Evolutionary conservation across 2,113 vertebrate species (phyloP), one percentile per base, ranked within the genome.

Genomic region (Rhabdomys dilectus): DNA sequence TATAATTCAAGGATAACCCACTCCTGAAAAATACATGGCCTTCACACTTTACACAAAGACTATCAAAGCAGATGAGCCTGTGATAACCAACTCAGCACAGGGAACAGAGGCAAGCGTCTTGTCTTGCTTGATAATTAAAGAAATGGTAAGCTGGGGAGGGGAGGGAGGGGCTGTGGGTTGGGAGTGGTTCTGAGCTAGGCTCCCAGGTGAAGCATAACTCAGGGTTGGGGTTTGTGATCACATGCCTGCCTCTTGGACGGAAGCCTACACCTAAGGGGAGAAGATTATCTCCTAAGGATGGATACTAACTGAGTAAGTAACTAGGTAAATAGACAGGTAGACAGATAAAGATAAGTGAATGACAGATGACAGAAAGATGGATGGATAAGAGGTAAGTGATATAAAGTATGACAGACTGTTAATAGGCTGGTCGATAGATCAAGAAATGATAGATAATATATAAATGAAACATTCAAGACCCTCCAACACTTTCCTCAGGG

Each of bases 231-330:
- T 19, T 73, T 66, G 26, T 31, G 10, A 0, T 0, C 24, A 10
- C 0, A 9, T 1, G 8, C 36, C 0, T 1, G 68, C n/a, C 34
- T 58, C 16, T 11, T 0, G 1, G 26, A n/a, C 1, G 1, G 60
- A 84, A 51, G 56, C 13, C 80, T 70, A 48, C 10, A 22, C 51
- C 7, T 31, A 36, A 6, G 34, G 0, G 12, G 31, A 82, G 53
- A 72, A 36, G 3, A 2, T 31, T 5, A 29, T 31, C 31, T 15
- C 42, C 53, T 73, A 58, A n/a, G 60, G 72, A 53, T 39, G 51
- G 19, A 39, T 31, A 36, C 53, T n/a, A 70, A 68, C 12, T 39
- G 15, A 72, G 45, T 17, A 56, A 36, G 22, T 26, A 36, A 13
- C 21, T 56, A 72, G 22, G 66, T 29, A 72, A 21, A 16, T 17